These are phyloP conservation scores for Tuberolachnus salignus DNA, from an alignment of 2,888 invertebrate species.

Conservation along the genomic window DNA sequence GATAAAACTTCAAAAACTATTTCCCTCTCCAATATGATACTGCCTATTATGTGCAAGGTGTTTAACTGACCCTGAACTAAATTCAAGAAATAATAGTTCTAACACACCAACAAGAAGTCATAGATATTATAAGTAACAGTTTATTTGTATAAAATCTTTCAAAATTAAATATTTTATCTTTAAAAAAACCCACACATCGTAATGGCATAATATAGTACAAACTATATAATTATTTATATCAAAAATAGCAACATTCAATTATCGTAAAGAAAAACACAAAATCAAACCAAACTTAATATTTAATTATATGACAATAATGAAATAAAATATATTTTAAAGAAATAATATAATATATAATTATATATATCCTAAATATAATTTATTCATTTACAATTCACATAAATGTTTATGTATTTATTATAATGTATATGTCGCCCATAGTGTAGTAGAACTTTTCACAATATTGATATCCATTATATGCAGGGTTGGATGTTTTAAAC, in stretches of 20 bases:
- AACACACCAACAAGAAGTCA: not conserved
- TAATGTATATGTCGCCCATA: too few species aligned
- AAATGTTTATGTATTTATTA: too few species aligned
- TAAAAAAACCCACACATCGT: too few species aligned
- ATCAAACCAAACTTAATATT: too few species aligned
- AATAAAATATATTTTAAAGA: not conserved
- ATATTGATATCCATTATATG: too few species aligned
- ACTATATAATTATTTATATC: not conserved
- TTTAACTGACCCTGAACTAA: conserved; percentile 28
- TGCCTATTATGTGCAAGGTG: not conserved
- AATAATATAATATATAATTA: too few species aligned
- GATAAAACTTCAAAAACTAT: not conserved
- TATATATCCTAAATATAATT: too few species aligned
- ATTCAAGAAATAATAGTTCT: conserved; percentile 9
- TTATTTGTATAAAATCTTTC: not conserved
- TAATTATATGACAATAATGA: not conserved
- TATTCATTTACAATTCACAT: too few species aligned
- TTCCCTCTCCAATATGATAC: not conserved
- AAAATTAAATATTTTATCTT: not conserved
- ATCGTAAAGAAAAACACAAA: not conserved
- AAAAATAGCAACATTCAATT: not conserved
- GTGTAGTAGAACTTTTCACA: too few species aligned
- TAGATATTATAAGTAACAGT: too few species aligned
- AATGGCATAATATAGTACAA: too few species aligned
- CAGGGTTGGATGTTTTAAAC: too few species aligned